Percentiles rank a stretch among this genome's conserved stretches.
Conservation (phyloP, 2,888 invertebrate genomes). For the Megaustenia siamemsis region DNA sequence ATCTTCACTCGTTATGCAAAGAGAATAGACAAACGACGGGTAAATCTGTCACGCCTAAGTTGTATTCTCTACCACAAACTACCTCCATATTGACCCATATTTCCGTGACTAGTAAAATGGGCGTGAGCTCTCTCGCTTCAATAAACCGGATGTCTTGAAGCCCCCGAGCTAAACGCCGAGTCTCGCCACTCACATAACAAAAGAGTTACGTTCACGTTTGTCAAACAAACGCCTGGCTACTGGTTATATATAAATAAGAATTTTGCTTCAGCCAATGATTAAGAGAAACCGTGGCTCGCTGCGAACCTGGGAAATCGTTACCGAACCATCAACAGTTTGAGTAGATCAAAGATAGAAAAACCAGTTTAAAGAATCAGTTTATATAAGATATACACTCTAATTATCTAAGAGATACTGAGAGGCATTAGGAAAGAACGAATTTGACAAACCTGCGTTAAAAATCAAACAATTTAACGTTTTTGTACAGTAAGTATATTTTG, state of each 20-base stretch:
- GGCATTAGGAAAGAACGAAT: too few species aligned
- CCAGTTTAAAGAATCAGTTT: too few species aligned
- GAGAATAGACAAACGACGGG: constrained; percentile 31
- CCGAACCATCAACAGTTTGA: background rate
- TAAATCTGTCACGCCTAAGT: background rate
- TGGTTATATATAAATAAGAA: constrained; percentile 12
- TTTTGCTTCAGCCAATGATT: background rate
- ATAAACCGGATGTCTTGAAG: constrained; percentile 11
- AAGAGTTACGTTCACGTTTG: background rate
- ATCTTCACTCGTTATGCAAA: constrained; percentile 17
- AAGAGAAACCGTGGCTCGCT: background rate
- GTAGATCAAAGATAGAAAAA: background rate
- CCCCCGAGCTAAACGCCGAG: background rate
- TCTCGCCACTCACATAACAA: background rate
- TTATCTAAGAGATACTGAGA: too few species aligned
- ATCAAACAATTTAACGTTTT: too few species aligned
- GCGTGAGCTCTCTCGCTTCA: constrained; percentile 7
- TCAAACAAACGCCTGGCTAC: background rate
- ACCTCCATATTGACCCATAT: background rate
- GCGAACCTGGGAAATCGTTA: background rate
- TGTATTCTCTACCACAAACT: constrained; percentile 13
- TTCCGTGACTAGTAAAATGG: background rate
- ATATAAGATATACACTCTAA: too few species aligned
- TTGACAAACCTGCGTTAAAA: too few species aligned
- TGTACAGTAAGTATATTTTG: too few species aligned